Evolutionary conservation across 2,888 invertebrate species (phyloP).

Genomic region (Phyllotreta striolata): DNA sequence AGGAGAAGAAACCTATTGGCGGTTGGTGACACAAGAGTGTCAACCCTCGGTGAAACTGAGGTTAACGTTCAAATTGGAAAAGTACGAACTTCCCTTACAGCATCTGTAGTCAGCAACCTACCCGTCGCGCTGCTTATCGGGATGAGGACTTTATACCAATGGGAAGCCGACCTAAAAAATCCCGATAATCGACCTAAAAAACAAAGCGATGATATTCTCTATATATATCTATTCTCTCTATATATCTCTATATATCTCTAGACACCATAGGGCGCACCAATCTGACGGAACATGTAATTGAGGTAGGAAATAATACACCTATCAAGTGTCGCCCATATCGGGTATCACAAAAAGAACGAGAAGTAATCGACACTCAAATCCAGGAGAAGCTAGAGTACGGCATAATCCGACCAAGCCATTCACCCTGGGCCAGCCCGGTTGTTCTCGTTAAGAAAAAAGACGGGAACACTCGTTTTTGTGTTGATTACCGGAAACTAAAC

Average conservation of each 20-base stretch:
- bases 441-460: constrained; percentile 39
- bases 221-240: too few species aligned
- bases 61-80: not conserved
- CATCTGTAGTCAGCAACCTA: constrained; percentile 4
- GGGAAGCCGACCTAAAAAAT: too few species aligned
- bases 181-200: too few species aligned
- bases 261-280: too few species aligned
- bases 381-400: constrained; percentile 37
- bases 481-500: constrained; percentile 39
- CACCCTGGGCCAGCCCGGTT: constrained; percentile 33
- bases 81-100: not conserved
- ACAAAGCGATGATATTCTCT: too few species aligned
- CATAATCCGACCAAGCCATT: constrained; percentile 34
- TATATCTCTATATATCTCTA: too few species aligned
- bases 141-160: not conserved
- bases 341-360: constrained; percentile 39
- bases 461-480: constrained; percentile 36
- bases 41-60: not conserved
- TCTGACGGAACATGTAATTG: too few species aligned
- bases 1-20: not conserved
- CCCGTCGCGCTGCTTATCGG: constrained; percentile 1
- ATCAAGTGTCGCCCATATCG: constrained; percentile 38
- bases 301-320: too few species aligned
- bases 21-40: not conserved
- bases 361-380: constrained; percentile 36